Evolutionary conservation across 2,113 vertebrate species (phyloP), one percentile per base, ranked within the genome.

Genomic region (Ciconia maguari): DNA sequence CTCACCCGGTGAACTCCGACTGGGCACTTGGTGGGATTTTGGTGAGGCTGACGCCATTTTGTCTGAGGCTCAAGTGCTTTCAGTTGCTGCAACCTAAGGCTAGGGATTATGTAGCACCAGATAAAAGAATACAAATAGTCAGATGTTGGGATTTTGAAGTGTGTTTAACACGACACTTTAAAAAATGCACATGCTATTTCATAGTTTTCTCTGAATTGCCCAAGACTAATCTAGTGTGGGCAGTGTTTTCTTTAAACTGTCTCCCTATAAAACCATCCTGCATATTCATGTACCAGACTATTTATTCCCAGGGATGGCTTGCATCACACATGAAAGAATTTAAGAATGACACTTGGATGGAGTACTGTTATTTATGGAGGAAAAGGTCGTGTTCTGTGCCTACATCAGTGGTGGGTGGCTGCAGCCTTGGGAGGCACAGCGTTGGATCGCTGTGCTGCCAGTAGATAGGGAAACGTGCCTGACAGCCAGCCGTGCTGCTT

Each of bases 311-410:
- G 49, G 62, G 68, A 92, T 1, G 8, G 64, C 71, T 96, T 96
- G 91, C 94, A 94, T 96, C 82, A 91, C 89, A 66, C 48, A 72
- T 54, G 84, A 83, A 97, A 94, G 93, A 90, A 95, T 93, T 87
- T 76, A 92, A 78, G 78, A 95, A 92, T 70, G 91, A 82, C 84
- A 89, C 78, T 92, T 85, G 89, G 83, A 90, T 54, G 58, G 41
- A 80, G 94, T 36, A 68, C 58, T 91, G 90, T 96, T 96, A 88
- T 95, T 97, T 89, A 77, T 66, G 88, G 88, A 93, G 70, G 74
- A 85, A 88, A 94, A 97, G 65, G 82, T 90, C 11, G 0, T 51
- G 75, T 88, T 95, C 68, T 81, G 72, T 89, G 85, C 95, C 65
- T 92, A 57, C 42, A 83, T 48, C 52, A 38, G 94, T 2, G 8